phyloP scores from a whole-genome alignment of 1,140 invertebrate species.

The Sweltsa coloradensis region DNA sequence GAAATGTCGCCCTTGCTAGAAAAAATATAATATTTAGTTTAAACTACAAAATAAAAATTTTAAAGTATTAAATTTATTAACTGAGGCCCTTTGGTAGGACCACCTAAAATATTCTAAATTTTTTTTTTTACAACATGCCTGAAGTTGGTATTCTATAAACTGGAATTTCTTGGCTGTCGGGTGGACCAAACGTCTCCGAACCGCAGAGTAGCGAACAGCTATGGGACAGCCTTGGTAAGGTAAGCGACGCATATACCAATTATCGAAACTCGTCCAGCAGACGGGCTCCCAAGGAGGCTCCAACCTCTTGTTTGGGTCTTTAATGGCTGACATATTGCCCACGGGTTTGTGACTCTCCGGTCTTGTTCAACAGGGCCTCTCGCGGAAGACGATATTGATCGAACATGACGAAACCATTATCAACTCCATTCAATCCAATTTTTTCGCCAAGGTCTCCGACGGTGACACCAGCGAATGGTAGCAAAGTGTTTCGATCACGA shows the following conservation, averaged over 20 bases:
- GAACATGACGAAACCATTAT: constrained; percentile 59
- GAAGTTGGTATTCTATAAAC: constrained; percentile 79
- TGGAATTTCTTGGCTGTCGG: constrained; percentile 45
- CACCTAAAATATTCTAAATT: too few species aligned
- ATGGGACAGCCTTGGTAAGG: constrained; percentile 57
- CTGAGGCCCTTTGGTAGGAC: too few species aligned
- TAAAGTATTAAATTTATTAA: constrained; percentile 7
- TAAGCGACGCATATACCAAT: constrained; percentile 55
- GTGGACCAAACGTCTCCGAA: constrained; percentile 62
- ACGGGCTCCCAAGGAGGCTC: constrained; percentile 54
- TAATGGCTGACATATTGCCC: constrained; percentile 53
- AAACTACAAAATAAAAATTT: constrained; percentile 8
- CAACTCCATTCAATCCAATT: constrained; percentile 66
- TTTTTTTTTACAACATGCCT: constrained; percentile 33
- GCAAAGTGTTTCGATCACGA: constrained; percentile 53
- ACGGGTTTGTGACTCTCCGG: constrained; percentile 44
- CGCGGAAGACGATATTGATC: constrained; percentile 47
- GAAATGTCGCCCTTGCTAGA: constrained; percentile 70
- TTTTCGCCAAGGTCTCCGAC: constrained; percentile 76
- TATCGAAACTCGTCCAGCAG: constrained; percentile 61
- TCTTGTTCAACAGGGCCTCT: constrained; percentile 45
- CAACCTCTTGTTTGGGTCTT: constrained; percentile 62
- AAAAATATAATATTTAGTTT: constrained; percentile 16
- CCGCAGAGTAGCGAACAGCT: constrained; percentile 67
- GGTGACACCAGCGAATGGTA: constrained; percentile 55